Conservation (phyloP, 2,797 vertebrate species). For the Gymnothorax reevesii region DNA sequence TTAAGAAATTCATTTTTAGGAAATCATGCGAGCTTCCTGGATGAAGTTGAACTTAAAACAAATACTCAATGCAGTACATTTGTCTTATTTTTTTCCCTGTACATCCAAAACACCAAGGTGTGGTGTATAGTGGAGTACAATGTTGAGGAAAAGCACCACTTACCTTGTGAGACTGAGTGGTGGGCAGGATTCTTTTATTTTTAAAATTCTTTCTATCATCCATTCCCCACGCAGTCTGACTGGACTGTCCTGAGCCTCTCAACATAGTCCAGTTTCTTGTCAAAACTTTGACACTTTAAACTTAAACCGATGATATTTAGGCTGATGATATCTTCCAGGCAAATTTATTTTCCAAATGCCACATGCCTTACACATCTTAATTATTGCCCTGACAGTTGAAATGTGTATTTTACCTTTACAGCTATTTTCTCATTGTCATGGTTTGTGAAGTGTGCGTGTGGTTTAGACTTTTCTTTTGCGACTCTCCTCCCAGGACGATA, state of each 20-base stretch:
- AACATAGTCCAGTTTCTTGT: conserved; percentile 30
- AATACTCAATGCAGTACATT: not conserved
- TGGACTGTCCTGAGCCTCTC: conserved; percentile 26
- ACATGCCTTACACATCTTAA: no score
- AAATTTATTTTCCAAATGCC: no score
- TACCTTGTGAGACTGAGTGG: conserved; percentile 34
- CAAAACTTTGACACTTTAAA: conserved; percentile 16
- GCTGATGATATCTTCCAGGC: not conserved
- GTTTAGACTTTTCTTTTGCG: no score
- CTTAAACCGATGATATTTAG: not conserved
- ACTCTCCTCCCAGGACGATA: no score
- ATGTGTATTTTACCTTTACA: no score
- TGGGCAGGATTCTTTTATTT: conserved; percentile 18
- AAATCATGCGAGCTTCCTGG: not conserved
- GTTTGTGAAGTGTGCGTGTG: no score
- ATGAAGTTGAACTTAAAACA: not conserved
- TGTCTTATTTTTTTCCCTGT: not conserved
- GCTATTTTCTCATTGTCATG: no score
- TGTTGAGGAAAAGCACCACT: conserved; percentile 45
- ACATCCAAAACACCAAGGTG: conserved; percentile 7
- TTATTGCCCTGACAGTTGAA: no score
- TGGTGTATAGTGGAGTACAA: conserved; percentile 16
- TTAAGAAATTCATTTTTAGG: not conserved
- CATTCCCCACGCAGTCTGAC: conserved; percentile 23
- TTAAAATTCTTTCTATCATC: conserved; percentile 25